Base-by-base conservation (phyloP, 2,888 invertebrate species). In the Trichopria drosophilae region DNA sequence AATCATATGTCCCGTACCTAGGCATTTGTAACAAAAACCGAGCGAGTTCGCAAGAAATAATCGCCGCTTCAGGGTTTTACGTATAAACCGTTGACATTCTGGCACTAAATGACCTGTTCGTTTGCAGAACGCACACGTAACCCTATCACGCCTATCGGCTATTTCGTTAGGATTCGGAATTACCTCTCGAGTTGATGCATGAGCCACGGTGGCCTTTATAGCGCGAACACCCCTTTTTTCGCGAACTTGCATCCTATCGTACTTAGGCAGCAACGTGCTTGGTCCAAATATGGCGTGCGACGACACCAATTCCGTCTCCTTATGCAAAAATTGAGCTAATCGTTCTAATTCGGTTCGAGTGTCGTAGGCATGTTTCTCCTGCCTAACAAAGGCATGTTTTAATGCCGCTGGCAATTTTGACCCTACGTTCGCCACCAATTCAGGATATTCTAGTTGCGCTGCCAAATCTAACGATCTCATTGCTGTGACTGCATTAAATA, bases 391-490 rank as follows among this genome's bases (percentile, higher is more conserved):
- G 7, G 24, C 23, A 15, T 39, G 44, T 32, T 48, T 50, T 16
- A 50, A 39, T 2, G 50, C 37, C 2, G 16, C 20, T 3, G 52
- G 46, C 12, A 52, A 16, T 20, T 52, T 52, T n/a, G 9, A 24
- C 5, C 22, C 46, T 1, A 47, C 18, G 9, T 5, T 10, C 12
- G 15, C n/a, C 1, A 46, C 15, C 3, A 52, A 10, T 9, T 52
- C 52, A 12, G 41, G 31, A 31, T 16, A 47, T 5, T 47, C 13
- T 12, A 52, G 20, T 24, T 52, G 28, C 3, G 35, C 29, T 13
- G 6, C 13, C 3, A 47, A 22, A 12, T 31, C 20, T 3, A 47
- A 22, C 20, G 35, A 42, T 13, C 23, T 36, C 1, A 45, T 28
- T 2, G 51, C 45, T 3, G 29, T n/a, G 2, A 18, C 23, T 9